Base-by-base conservation (phyloP, 2,113 vertebrate species). In the Lepus timidus region DNA sequence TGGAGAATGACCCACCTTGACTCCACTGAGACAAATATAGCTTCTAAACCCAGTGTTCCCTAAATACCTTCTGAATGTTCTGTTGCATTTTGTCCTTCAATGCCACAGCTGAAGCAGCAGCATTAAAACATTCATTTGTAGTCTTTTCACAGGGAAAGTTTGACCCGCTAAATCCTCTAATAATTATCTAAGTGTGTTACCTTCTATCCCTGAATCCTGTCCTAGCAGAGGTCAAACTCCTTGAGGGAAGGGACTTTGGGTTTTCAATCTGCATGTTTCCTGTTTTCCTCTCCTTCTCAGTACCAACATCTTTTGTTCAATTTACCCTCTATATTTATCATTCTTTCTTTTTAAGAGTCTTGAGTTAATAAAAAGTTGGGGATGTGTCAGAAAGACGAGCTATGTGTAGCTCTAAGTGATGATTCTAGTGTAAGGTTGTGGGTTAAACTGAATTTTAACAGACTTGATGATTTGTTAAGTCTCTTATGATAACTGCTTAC, bases 11-110 rank as follows among this genome's bases (percentile, higher is more conserved):
- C 17, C 52, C 14, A 36, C 9, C n/a, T 88, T 73, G 23, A 55
- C 68, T 88, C 68, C 39, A 11, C 49, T 58, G 70, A 51, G 64
- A 74, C 82, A 36, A 82, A 94, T 84, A 93, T 81, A 62, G 82
- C 25, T 86, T 92, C 33, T 81, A 84, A 70, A 33, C 13, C 10
- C 31, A 27, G 2, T 22, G 8, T 23, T 75, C 31, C 61, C 68
- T 33, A 62, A 88, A 31, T 49, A 17, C 22, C 51, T 81, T 65
- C 33, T 20, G 62, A 58, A 75, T 58, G 84, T 74, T 78, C 79
- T 39, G 31, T 19, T 36, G 39, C 3, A 51, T 36, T 7, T 11
- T 67, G 27, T 7, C 14, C 62, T 67, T 44, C 61, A 71, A 0
- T 17, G 20, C 44, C 67, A 51, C 78, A 74, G 70, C 9, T 81